Conservation (phyloP, 2,797 vertebrate genomes). For the Dromococcyx pavoninus region DNA sequence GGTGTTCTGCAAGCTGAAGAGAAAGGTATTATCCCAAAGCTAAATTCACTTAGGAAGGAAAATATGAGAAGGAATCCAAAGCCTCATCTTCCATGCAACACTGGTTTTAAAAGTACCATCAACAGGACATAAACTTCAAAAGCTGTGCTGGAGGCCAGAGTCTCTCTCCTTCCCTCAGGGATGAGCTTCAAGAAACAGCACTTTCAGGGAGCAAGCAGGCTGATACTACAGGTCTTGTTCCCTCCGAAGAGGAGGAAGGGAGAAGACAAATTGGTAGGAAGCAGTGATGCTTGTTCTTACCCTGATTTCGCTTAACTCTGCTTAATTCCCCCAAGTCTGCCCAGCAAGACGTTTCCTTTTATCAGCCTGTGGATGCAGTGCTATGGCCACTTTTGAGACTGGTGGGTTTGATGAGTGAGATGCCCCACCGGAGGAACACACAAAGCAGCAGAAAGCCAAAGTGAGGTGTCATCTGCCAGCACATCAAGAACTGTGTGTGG, state of each 20-base stretch:
- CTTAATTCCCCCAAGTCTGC: not conserved
- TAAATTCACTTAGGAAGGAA: not conserved
- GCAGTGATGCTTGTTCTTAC: rapidly evolving
- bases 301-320: not conserved
- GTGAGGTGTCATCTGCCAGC: not conserved
- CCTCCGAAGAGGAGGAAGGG: not conserved
- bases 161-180: not conserved
- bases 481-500: not conserved
- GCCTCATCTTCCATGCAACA: not conserved
- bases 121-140: not conserved
- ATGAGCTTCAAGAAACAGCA: not conserved
- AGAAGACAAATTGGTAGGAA: not conserved
- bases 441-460: not conserved
- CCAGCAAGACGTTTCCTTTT: not conserved
- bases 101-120: not conserved
- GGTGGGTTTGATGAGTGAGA: not conserved
- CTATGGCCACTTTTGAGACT: not conserved
- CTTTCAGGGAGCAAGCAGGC: not conserved
- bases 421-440: rapidly evolving
- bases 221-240: not conserved
- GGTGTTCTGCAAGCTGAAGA: not conserved
- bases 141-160: not conserved
- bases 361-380: not conserved
- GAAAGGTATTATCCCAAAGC: not conserved
- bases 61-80: not conserved